Evolutionary conservation across 2,888 invertebrate genomes (phyloP).

Genomic region (Chelonus formosanus): DNA sequence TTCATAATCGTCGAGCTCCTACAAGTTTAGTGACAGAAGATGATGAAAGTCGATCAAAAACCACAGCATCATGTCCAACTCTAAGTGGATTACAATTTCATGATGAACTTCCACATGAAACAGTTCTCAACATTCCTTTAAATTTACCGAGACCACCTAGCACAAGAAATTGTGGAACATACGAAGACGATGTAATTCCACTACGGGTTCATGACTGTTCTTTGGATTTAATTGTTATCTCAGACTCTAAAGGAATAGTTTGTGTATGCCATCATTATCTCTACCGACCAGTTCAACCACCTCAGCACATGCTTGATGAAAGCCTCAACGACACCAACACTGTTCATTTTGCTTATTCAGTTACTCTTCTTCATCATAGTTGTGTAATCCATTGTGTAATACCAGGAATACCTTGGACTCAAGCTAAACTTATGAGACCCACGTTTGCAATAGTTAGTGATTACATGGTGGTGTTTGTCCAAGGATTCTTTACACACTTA

Average conservation of each 20-base stretch:
- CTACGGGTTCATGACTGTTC: constrained; percentile 83
- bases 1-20: constrained; percentile 78
- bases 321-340: constrained; percentile 68
- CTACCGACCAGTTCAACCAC: constrained; percentile 74
- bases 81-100: constrained; percentile 87
- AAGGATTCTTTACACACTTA: constrained; percentile 84
- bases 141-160: constrained; percentile 78
- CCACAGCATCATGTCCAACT: constrained; percentile 70
- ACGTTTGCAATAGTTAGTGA: constrained; percentile 81
- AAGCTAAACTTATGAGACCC: constrained; percentile 79
- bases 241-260: constrained; percentile 78
- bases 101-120: constrained; percentile 85
- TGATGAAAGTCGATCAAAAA: constrained; percentile 67
- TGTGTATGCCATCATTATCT: constrained; percentile 85
- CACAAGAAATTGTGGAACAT: constrained; percentile 72
- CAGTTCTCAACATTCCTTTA: constrained; percentile 85
- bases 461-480: constrained; percentile 83
- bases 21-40: constrained; percentile 75
- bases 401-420: constrained; percentile 81
- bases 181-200: constrained; percentile 84
- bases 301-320: constrained; percentile 61
- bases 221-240: constrained; percentile 80
- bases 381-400: constrained; percentile 84
- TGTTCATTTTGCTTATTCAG: constrained; percentile 86
- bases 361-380: constrained; percentile 83